Conservation (phyloP, 1,140 invertebrate species). For the Adelges cooleyi region DNA sequence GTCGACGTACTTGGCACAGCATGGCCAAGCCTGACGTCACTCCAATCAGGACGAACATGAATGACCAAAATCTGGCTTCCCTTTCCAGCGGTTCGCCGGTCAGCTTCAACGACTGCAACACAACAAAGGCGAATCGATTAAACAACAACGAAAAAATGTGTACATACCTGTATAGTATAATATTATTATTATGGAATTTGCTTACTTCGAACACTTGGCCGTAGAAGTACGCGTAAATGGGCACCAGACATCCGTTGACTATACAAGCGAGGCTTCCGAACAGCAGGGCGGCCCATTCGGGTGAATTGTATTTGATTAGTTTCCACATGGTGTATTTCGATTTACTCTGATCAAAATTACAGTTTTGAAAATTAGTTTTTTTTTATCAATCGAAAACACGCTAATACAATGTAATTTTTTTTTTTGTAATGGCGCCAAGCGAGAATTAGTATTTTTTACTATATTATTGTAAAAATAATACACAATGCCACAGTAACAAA, state of each 20-base stretch:
- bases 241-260: slow-evolving; percentile 58
- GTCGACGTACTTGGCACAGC: background rate
- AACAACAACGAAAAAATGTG: too few species aligned
- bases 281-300: slow-evolving; percentile 59
- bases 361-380: too few species aligned
- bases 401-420: too few species aligned
- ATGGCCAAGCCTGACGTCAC: background rate
- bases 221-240: slow-evolving; percentile 65
- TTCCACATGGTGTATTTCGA: slow-evolving; percentile 35
- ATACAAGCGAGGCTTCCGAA: slow-evolving; percentile 53
- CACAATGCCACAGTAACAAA: too few species aligned
- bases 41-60: slow-evolving; percentile 1
- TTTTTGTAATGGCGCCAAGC: too few species aligned
- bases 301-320: slow-evolving; percentile 53
- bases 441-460: too few species aligned
- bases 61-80: slow-evolving; percentile 2
- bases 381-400: too few species aligned
- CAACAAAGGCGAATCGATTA: too few species aligned
- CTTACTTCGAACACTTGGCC: slow-evolving; percentile 64
- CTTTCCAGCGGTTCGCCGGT: background rate
- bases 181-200: background rate
- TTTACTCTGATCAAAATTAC: slow-evolving; percentile 12
- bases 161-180: too few species aligned
- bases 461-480: too few species aligned
- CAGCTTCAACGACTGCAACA: background rate